These are phyloP conservation scores for Macropus fuliginosus DNA, from an alignment of 2,797 vertebrate species.

Conservation along the genomic window DNA sequence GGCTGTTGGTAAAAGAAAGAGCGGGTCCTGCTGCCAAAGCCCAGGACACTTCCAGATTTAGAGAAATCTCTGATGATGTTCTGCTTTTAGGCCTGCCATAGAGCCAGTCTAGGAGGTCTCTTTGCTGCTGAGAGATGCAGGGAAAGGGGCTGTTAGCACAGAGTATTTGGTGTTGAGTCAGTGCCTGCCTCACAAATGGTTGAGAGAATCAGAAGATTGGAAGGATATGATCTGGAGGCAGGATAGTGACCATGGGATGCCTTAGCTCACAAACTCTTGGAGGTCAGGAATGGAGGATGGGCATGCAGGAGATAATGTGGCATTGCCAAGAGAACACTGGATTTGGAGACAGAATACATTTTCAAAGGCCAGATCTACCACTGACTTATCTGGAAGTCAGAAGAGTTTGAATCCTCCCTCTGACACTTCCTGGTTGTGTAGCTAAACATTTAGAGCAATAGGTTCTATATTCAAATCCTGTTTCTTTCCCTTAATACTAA, in stretches of 20 bases:
- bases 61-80: slow-evolving; percentile 23
- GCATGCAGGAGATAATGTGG: not conserved
- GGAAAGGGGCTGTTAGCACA: not conserved
- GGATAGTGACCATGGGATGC: not conserved
- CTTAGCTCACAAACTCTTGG: not conserved
- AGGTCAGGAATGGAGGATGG: not conserved
- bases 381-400: not conserved
- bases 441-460: not conserved
- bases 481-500: not conserved
- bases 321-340: no score
- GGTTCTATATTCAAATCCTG: not conserved
- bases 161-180: not conserved
- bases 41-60: not conserved
- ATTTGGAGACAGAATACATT: not conserved
- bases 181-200: not conserved
- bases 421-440: not conserved
- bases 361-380: not conserved
- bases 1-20: slow-evolving; percentile 61
- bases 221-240: not conserved
- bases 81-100: not conserved
- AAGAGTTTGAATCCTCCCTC: not conserved
- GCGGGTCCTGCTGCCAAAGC: slow-evolving; percentile 17
- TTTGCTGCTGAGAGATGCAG: not conserved
- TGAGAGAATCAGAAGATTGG: not conserved
- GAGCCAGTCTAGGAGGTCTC: not conserved